A percentile compares a stretch with the other conserved stretches of the same genome.
These are phyloP conservation scores for Protosalanx chinensis DNA, from an alignment of 2,797 vertebrate genomes.

Conservation along the genomic window DNA sequence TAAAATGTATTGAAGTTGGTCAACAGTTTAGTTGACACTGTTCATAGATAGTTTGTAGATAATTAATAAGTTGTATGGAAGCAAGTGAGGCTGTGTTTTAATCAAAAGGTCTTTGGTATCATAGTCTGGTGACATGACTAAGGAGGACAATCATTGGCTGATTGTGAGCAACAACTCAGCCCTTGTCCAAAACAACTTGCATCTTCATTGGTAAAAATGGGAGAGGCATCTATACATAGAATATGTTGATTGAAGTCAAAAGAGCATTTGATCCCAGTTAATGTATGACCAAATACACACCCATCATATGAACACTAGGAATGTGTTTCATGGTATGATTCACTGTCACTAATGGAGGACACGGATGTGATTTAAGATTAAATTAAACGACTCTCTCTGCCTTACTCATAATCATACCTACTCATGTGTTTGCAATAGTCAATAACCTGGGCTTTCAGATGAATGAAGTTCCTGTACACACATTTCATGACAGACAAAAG, in stretches of 20 bases:
- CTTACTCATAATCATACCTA: slow-evolving; percentile 11
- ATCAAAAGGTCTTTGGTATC: slow-evolving; percentile 38
- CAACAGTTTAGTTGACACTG: neutral
- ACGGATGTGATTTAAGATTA: slow-evolving; percentile 18
- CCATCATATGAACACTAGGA: neutral
- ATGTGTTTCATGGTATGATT: slow-evolving; percentile 19
- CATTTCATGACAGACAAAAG: slow-evolving; percentile 61
- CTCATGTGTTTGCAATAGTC: slow-evolving; percentile 37
- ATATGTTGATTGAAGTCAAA: neutral
- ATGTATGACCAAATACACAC: neutral
- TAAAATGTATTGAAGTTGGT: neutral
- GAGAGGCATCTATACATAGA: neutral
- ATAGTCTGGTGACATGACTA: slow-evolving; percentile 3
- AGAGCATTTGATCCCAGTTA: neutral
- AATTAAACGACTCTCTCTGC: slow-evolving; percentile 44
- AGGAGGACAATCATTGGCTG: slow-evolving; percentile 13
- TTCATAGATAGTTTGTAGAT: neutral
- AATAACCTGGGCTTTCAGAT: slow-evolving; percentile 52
- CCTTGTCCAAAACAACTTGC: slow-evolving; percentile 6
- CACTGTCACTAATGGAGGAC: slow-evolving; percentile 33
- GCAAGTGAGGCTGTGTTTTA: neutral
- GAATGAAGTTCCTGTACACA: slow-evolving; percentile 47
- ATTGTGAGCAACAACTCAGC: slow-evolving; percentile 3
- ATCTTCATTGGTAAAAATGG: neutral
- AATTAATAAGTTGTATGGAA: neutral